Base-by-base conservation (phyloP, 2,888 invertebrate genomes). In the Xiphydria camelus region DNA sequence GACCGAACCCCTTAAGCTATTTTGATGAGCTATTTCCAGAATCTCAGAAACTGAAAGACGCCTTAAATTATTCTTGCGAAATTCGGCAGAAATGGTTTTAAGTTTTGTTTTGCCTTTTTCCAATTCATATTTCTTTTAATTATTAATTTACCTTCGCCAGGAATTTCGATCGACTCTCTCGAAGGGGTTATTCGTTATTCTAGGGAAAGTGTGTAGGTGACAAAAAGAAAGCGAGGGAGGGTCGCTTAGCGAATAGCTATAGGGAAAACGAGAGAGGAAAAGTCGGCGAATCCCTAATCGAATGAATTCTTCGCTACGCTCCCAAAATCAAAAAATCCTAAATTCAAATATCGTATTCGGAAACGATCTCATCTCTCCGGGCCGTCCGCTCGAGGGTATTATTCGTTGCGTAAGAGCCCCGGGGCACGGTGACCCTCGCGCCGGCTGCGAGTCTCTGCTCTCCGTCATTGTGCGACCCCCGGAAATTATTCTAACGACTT, bases 271-370 rank as follows among this genome's bases (percentile, higher is more conserved):
- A 45, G 36, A 29, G 49, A 49, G 48, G 46, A 42, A 40, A 51
- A 53, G 42, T 57, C 61, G 57, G 57, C 57, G 59, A 56, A 57
- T 54, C 23, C 34, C 48, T 62, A 60, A 64, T 61, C 62, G 60
- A 58, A 62, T 64, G 53, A 60, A 52, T 51, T 54, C 55, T 54
- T 59, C 48, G 46, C n/a, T n/a, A n/a, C n/a, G n/a, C n/a, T n/a
- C n/a, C 59, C 51, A 45, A 61, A 65, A 61, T 61, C 57, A n/a
- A n/a, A 60, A 61, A 63, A 63, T 64, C 63, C 59, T 56, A 63
- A 64, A 65, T 64, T 63, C 65, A 65, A 65, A 65, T 61, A 62
- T 62, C 57, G 57, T 59, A 64, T 64, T 65, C 49, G 61, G 29
- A 61, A 59, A 54, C 58, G 55, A 61, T 60, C 57, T 54, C 55